Conservation (phyloP, 2,113 vertebrate genomes). For the Scophthalmus maximus region DNA sequence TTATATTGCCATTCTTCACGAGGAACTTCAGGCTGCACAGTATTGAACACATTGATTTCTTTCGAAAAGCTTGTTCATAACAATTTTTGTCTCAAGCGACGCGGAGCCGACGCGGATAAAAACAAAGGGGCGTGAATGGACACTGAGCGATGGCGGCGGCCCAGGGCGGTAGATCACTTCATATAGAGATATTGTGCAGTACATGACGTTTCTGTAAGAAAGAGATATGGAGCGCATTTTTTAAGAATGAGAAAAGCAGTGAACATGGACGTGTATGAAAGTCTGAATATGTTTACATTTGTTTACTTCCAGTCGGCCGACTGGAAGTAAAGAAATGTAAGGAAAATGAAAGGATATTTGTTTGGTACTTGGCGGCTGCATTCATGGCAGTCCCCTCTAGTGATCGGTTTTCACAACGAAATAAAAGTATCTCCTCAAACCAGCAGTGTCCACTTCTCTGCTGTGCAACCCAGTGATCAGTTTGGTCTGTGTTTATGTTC, state of each 20-base stretch:
- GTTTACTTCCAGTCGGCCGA: no score
- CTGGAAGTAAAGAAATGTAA: no score
- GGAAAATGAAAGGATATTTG: no score
- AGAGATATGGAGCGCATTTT: background rate
- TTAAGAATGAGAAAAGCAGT: background rate
- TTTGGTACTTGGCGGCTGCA: no score
- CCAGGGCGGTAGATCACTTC: conserved; percentile 1
- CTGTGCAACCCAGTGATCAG: no score
- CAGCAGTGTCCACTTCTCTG: no score
- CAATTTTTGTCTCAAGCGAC: conserved; percentile 33
- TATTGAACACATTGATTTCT: conserved; percentile 57
- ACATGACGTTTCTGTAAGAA: conserved; percentile 5
- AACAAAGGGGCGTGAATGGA: conserved; percentile 20
- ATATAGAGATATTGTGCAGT: background rate
- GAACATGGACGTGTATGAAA: background rate
- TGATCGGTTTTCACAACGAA: no score
- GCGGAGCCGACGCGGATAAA: conserved; percentile 4
- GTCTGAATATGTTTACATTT: background rate
- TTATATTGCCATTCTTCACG: conserved; percentile 50
- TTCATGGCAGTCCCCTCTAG: no score
- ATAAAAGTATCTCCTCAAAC: no score
- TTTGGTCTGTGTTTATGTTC: no score
- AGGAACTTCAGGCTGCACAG: conserved; percentile 27
- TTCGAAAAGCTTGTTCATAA: conserved; percentile 39
- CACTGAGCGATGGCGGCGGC: conserved; percentile 25